Base-by-base conservation (phyloP, 2,888 invertebrate species). In the Volucella inflata region DNA sequence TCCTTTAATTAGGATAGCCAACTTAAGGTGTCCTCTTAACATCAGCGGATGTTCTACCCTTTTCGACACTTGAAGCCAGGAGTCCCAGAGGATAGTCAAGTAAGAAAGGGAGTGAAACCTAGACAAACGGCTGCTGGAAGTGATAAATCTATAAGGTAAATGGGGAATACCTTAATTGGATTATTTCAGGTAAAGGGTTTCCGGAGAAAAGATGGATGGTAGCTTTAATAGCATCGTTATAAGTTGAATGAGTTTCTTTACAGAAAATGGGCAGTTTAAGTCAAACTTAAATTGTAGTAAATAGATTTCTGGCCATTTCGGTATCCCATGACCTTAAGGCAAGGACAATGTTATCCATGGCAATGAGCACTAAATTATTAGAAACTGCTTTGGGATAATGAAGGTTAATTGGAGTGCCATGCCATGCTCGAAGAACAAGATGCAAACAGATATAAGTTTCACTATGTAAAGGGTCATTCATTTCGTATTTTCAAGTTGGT, bases 121-220 rank as follows among this genome's bases (percentile, higher is more conserved):
- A n/a, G 42, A 42, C 40, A 10, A 68, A 40, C 51, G 16, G n/a
- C 44, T 36, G 42, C 50, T 40, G 17, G 12, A 60, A 36, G 17
- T 53, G 51, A 60, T 68, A 60, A 67, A 60, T 76, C 40, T 59
- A 42, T 60, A 51, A 38, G 42, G 76, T 48, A 59, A 57, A 65
- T 65, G 75, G 65, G 65, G 38, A 67, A 64, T 48, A 42, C 64
- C 67, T 67, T 75, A 75, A 67, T 65, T 67, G 59, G 75, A 75
- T 55, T 65, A 53, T 10, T 55, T 3, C 38, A 14, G 38, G 46
- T 12, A 38, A 57, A 46, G 48, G 17, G 42, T 40, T 38, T 40
- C 12, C 10, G n/a, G 6, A 38, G 50, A 6, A 16, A 38, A 50
- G 64, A 38, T 38, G 38, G 48, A 36, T 62, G 16, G 16, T 8